A percentile compares a stretch with the other conserved stretches of the same genome.
Evolutionary conservation across 1,140 invertebrate genomes (phyloP).

Genomic region (Pantala flavescens): DNA sequence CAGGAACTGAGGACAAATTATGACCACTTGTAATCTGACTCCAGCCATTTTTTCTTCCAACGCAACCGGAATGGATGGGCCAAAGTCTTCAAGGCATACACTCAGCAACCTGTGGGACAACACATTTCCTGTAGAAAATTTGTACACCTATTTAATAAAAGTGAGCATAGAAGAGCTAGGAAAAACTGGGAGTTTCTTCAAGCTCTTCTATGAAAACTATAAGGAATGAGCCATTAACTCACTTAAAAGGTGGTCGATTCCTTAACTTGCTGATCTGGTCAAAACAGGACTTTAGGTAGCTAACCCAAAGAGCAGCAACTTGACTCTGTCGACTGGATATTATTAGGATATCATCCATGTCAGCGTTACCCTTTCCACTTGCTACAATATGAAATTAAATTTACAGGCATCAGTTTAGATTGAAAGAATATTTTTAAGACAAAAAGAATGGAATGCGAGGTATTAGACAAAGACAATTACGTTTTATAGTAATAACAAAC

Average conservation of each 20-base stretch:
- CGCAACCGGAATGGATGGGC: conserved; percentile 40
- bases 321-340: conserved; percentile 62
- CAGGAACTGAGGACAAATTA: conserved; percentile 62
- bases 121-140: conserved; percentile 20
- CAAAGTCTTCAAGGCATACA: conserved; percentile 57
- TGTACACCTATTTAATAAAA: conserved; percentile 14
- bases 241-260: conserved; percentile 60
- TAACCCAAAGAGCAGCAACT: conserved; percentile 62
- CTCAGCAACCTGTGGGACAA: conserved; percentile 52
- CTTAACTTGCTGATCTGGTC: conserved; percentile 69
- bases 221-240: too few relatives aligned
- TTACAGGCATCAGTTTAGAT: background rate
- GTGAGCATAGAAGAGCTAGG: background rate
- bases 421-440: too few relatives aligned
- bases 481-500: too few relatives aligned
- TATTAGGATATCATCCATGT: conserved; percentile 70
- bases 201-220: too few relatives aligned
- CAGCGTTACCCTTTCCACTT: conserved; percentile 26
- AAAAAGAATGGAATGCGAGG: too few relatives aligned
- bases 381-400: background rate
- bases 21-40: conserved; percentile 62
- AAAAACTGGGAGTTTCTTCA: too few relatives aligned
- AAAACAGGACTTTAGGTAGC: conserved; percentile 66
- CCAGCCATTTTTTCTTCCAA: conserved; percentile 47
- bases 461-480: too few relatives aligned